Percentiles rank a stretch among this genome's conserved stretches.
These are phyloP conservation scores for Myioborus miniatus DNA, from an alignment of 2,797 vertebrate species.

Conservation along the genomic window DNA sequence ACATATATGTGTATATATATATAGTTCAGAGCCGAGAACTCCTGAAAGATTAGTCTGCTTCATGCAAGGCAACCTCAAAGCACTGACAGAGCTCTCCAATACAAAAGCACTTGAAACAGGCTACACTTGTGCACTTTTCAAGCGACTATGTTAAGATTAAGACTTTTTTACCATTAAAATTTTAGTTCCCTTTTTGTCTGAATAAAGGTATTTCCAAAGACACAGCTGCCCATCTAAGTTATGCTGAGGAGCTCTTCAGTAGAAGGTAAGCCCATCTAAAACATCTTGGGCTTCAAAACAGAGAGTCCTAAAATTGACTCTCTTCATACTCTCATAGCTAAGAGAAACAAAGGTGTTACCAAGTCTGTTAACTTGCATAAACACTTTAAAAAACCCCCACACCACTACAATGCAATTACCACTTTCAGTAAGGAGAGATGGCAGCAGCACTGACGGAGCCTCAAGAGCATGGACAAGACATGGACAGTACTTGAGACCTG, in stretches of 20 bases:
- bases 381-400: not conserved
- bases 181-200: not conserved
- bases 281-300: not conserved
- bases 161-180: not conserved
- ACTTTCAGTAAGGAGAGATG: constrained; percentile 91
- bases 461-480: constrained; percentile 90
- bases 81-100: not conserved
- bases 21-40: not conserved
- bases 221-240: not conserved
- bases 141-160: not conserved
- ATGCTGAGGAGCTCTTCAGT: not conserved
- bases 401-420: constrained; percentile 71
- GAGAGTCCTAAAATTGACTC: not conserved
- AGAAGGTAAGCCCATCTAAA: not conserved
- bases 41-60: not conserved
- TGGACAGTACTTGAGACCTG: constrained; percentile 83
- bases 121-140: not conserved
- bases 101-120: not conserved
- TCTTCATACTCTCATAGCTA: not conserved
- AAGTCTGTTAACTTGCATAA: not conserved
- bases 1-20: too few species aligned
- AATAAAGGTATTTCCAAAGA: not conserved
- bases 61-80: not conserved
- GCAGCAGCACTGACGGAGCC: constrained; percentile 94
- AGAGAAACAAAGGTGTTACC: not conserved